These are phyloP conservation scores for Pseudomyrmex gracilis DNA, from an alignment of 1,140 invertebrate genomes.

Conservation along the genomic window DNA sequence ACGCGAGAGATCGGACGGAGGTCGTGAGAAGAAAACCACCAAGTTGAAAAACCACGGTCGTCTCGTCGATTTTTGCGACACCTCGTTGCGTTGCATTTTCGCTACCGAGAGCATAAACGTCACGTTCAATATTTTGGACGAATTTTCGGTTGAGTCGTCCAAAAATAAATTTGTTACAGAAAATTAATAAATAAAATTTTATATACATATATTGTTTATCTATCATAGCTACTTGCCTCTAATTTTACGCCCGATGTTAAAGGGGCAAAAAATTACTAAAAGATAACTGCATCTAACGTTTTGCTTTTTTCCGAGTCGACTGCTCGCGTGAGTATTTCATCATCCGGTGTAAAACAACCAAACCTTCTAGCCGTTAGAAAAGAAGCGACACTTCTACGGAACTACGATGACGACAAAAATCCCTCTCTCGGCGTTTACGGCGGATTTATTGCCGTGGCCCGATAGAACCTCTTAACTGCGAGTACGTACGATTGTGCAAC, in stretches of 20 bases:
- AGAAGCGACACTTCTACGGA: constrained; percentile 10
- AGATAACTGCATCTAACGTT: neutral
- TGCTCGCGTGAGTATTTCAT: neutral
- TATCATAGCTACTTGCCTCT: too few species aligned
- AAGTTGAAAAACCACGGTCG: constrained; percentile 36
- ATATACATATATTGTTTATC: too few species aligned
- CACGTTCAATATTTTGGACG: neutral
- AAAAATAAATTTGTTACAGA: too few species aligned
- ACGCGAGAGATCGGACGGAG: constrained; percentile 41
- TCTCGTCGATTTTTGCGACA: constrained; percentile 18
- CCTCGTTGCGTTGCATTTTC: constrained; percentile 7
- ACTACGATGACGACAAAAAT: constrained; percentile 14
- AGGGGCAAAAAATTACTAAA: neutral
- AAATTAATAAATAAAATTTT: too few species aligned
- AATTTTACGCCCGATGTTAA: neutral
- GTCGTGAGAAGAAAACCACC: constrained; percentile 32
- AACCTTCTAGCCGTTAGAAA: constrained; percentile 3
- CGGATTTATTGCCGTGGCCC: constrained; percentile 21
- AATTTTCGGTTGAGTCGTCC: neutral
- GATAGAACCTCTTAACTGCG: constrained; percentile 20
- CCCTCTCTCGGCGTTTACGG: neutral
- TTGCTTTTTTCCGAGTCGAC: neutral
- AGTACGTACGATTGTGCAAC: constrained; percentile 12
- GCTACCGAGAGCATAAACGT: neutral
- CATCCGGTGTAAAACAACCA: neutral